These are phyloP conservation scores for Actias luna DNA, from an alignment of 2,888 invertebrate genomes.

Conservation along the genomic window DNA sequence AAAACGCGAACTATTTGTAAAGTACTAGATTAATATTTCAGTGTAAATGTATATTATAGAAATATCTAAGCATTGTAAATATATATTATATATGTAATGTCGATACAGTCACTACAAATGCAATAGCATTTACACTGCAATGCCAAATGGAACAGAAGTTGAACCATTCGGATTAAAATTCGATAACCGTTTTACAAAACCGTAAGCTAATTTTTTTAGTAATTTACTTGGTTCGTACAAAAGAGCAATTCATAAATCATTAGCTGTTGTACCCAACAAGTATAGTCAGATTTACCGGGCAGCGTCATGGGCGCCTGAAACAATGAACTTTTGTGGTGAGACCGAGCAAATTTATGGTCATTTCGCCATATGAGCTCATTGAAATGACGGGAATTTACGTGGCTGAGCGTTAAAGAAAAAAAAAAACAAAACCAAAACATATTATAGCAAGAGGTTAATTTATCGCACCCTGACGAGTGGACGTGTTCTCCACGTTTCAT, in stretches of 20 bases:
- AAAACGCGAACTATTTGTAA: too few species aligned
- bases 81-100: too few species aligned
- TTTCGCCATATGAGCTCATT: constrained; percentile 17
- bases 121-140: background rate
- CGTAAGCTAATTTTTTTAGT: background rate
- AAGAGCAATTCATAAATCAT: background rate
- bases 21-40: too few species aligned
- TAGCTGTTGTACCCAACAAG: background rate
- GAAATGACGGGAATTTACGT: constrained; percentile 4
- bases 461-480: constrained; percentile 5
- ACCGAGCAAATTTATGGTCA: constrained; percentile 20
- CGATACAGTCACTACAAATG: too few species aligned
- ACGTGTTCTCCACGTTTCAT: background rate
- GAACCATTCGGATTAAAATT: background rate
- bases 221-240: background rate
- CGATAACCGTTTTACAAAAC: background rate
- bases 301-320: constrained; percentile 30
- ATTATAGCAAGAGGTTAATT: background rate
- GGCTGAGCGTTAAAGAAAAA: background rate
- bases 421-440: background rate
- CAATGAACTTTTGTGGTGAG: constrained; percentile 46
- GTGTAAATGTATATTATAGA: too few species aligned
- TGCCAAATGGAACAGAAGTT: background rate
- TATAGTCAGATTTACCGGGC: background rate
- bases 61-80: too few species aligned